phyloP scores from a whole-genome alignment of 2,888 invertebrate species.

The Biston betularia region DNA sequence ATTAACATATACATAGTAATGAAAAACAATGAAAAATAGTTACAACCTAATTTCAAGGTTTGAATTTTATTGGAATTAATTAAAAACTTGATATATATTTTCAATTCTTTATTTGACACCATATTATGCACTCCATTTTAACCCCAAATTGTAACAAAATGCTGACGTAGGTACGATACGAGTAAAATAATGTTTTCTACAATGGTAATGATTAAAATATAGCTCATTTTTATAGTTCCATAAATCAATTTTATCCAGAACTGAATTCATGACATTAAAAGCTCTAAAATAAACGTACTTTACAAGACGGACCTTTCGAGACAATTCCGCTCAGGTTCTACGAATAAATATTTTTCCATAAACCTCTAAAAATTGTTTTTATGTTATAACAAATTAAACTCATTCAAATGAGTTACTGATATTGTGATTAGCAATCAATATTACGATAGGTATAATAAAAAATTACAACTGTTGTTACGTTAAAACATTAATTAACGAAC shows the following conservation, averaged over 20 bases:
- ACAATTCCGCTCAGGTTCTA: neutral
- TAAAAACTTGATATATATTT: constrained; percentile 47
- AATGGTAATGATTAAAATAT: constrained; percentile 7
- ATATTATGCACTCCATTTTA: constrained; percentile 80
- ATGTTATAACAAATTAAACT: neutral
- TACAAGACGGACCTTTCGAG: too few species aligned
- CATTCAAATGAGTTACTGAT: neutral
- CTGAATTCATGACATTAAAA: neutral
- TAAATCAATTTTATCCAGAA: neutral
- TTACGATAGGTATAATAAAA: neutral
- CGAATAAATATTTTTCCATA: neutral
- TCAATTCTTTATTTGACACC: constrained; percentile 82
- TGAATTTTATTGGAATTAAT: constrained; percentile 24
- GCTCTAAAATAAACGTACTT: neutral
- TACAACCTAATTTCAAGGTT: too few species aligned
- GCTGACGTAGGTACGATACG: constrained; percentile 51
- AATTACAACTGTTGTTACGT: neutral
- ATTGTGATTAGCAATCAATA: neutral
- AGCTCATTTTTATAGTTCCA: constrained; percentile 6
- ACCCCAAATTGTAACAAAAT: constrained; percentile 86
- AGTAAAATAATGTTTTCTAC: constrained; percentile 12
- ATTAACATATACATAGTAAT: too few species aligned
- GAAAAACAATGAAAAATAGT: too few species aligned
- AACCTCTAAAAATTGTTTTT: too few species aligned
- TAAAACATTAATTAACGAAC: neutral